Evolutionary conservation across 2,113 vertebrate species (phyloP).

Genomic region (Anguilla rostrata): DNA sequence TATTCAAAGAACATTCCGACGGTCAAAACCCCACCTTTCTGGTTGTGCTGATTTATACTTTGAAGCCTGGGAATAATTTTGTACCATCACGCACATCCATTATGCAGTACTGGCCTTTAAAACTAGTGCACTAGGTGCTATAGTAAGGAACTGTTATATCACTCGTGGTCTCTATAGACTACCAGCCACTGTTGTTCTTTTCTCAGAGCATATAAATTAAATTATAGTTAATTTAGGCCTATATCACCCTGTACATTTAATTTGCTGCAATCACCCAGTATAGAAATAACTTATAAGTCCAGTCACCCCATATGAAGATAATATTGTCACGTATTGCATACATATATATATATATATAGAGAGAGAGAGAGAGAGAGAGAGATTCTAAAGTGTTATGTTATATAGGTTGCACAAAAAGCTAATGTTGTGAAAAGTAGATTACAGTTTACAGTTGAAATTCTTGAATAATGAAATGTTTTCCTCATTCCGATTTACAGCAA

Average conservation of each 20-base stretch:
- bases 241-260: too few relatives aligned
- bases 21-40: not conserved
- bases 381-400: not conserved
- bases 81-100: not conserved
- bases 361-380: too few relatives aligned
- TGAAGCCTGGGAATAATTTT: not conserved
- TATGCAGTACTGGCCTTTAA: not conserved
- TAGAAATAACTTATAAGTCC: too few relatives aligned
- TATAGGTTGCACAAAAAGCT: not conserved
- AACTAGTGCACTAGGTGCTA: not conserved
- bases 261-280: too few relatives aligned
- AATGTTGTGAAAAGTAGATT: not conserved
- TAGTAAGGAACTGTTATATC: not conserved
- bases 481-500: not conserved
- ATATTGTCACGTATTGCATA: too few relatives aligned
- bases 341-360: not conserved
- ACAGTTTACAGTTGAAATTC: not conserved
- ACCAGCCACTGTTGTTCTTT: not conserved
- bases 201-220: not conserved
- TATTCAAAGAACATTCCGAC: not conserved
- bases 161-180: not conserved
- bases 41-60: not conserved
- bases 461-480: not conserved
- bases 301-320: not conserved
- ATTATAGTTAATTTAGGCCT: too few relatives aligned